These are phyloP conservation scores for Acromyrmex heyeri DNA, from an alignment of 1,140 invertebrate genomes.

Conservation along the genomic window DNA sequence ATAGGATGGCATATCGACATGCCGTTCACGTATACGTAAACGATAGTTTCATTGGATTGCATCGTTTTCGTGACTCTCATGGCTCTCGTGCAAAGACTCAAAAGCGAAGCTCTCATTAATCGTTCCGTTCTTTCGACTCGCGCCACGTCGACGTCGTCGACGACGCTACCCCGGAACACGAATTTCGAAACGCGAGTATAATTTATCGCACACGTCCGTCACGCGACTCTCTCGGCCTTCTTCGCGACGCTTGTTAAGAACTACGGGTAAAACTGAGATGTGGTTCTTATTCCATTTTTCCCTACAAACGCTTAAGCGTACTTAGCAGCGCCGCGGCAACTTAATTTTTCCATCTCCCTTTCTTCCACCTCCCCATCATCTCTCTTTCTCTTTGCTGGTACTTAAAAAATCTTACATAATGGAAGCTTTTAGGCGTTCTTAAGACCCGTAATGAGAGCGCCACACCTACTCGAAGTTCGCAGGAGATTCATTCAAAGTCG, in stretches of 20 bases:
- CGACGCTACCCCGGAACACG: conserved; percentile 69
- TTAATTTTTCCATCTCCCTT: conserved; percentile 41
- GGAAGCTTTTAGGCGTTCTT: conserved; percentile 60
- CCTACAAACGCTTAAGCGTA: conserved; percentile 42
- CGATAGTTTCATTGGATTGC: conserved; percentile 76
- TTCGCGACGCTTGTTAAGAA: conserved; percentile 33
- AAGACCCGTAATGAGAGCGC: conserved; percentile 58
- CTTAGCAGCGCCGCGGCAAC: conserved; percentile 49
- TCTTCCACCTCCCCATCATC: not conserved
- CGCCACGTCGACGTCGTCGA: not conserved
- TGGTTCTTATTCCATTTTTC: conserved; percentile 50
- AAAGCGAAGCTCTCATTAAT: conserved; percentile 77
- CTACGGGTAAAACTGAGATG: conserved; percentile 36
- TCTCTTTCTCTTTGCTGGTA: conserved; percentile 28
- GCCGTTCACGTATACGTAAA: conserved; percentile 76
- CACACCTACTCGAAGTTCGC: conserved; percentile 51
- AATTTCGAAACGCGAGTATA: conserved; percentile 76
- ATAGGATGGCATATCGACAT: conserved; percentile 56
- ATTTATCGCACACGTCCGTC: conserved; percentile 61
- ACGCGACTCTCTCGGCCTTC: conserved; percentile 14
- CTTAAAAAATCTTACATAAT: conserved; percentile 64
- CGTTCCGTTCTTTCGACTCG: conserved; percentile 75
- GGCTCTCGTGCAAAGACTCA: not conserved
- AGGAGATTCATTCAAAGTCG: conserved; percentile 57
- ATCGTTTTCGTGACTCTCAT: not conserved